Conservation (phyloP, 1,140 invertebrate species). For the Caenorhabditis elegans region WBcel235 BX284603.4:3643001-3643500, state of each 20-base stretch:
- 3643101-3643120: constrained; percentile 60
- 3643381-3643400: constrained; percentile 15
- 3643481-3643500: not conserved
- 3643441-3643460: not conserved
- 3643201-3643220: constrained; percentile 41
- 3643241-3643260: constrained; percentile 32
- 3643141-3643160: constrained; percentile 14
- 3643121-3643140: not conserved
- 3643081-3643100: constrained; percentile 64
- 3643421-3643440: not conserved
- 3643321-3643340: not conserved
- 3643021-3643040: constrained; percentile 83
- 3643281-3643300: not conserved
- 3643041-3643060: constrained; percentile 91
- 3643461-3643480: not conserved
- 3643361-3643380: not conserved
- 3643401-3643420: constrained; percentile 21
- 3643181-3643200: constrained; percentile 40
- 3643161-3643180: constrained; percentile 55
- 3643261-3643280: constrained; percentile 4
- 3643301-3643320: constrained; percentile 3
- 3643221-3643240: constrained; percentile 39
- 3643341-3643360: not conserved
- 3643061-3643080: constrained; percentile 71
- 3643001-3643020: not conserved